Evolutionary conservation across 2,888 invertebrate species (phyloP).

Genomic region (Drosophila acutilabella): DNA sequence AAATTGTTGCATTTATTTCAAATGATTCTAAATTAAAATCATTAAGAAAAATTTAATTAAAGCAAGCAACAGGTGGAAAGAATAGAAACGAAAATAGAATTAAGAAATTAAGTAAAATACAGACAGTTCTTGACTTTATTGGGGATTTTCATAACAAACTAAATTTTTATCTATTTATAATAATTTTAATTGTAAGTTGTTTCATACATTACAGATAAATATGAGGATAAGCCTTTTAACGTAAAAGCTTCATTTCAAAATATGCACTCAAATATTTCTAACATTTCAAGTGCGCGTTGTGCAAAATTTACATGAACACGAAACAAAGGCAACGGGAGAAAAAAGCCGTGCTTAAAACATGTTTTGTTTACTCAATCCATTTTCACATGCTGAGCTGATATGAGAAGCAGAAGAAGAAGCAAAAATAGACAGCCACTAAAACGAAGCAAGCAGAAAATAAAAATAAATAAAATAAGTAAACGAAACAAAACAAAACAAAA

Average conservation of each 20-base stretch:
- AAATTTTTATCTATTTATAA: no score
- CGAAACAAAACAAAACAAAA: slow-evolving; percentile 25
- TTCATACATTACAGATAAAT: not conserved
- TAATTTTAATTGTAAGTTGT: not conserved
- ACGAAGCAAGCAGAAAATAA: slow-evolving; percentile 7
- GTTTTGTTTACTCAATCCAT: slow-evolving; percentile 65
- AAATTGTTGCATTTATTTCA: slow-evolving; percentile 59
- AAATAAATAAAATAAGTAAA: slow-evolving; percentile 5
- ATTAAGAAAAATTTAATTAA: not conserved
- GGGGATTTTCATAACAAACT: no score
- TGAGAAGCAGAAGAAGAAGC: slow-evolving; percentile 20
- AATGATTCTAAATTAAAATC: slow-evolving; percentile 27
- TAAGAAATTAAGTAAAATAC: not conserved
- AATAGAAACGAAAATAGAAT: slow-evolving; percentile 13
- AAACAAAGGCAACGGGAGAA: slow-evolving; percentile 53
- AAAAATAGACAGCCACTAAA: slow-evolving; percentile 19
- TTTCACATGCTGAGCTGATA: slow-evolving; percentile 52
- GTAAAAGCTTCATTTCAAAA: slow-evolving; percentile 1
- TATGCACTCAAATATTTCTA: slow-evolving; percentile 1
- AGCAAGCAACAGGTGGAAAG: not conserved
- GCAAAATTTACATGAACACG: slow-evolving; percentile 38
- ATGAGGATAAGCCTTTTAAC: not conserved
- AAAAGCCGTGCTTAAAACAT: slow-evolving; percentile 35
- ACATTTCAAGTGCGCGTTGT: slow-evolving; percentile 21
- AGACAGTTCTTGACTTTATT: not conserved